These are phyloP conservation scores for Scaeva pyrastri DNA, from an alignment of 2,888 invertebrate genomes.

Conservation along the genomic window DNA sequence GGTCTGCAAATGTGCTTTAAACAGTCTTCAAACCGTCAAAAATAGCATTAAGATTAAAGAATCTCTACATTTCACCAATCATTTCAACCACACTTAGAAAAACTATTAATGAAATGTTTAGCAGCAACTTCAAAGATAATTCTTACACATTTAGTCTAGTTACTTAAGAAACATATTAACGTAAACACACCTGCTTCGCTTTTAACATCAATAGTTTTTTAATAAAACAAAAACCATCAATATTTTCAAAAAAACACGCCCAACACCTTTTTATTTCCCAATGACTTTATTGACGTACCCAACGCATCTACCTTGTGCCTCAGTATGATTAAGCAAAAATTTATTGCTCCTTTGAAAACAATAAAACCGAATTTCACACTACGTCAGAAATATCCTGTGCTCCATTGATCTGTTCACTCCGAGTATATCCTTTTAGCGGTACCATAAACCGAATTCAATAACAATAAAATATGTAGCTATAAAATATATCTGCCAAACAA, in stretches of 20 bases:
- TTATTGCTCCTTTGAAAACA: conserved; percentile 58
- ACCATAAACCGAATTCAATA: conserved; percentile 68
- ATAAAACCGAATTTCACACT: conserved; percentile 69
- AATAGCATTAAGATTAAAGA: too few relatives aligned
- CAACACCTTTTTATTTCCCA: background rate
- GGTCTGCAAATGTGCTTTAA: too few relatives aligned
- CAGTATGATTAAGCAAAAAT: conserved; percentile 57
- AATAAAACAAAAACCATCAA: background rate
- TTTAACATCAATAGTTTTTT: background rate
- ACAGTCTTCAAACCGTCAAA: too few relatives aligned
- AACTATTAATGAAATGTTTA: too few relatives aligned
- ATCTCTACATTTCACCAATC: too few relatives aligned
- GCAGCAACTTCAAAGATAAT: too few relatives aligned
- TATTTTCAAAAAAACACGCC: conserved; percentile 7
- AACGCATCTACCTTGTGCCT: too few relatives aligned
- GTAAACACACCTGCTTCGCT: background rate
- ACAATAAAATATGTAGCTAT: conserved; percentile 61
- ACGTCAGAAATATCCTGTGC: conserved; percentile 25
- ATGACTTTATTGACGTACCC: background rate
- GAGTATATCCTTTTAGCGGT: conserved; percentile 58
- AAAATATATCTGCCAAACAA: conserved; percentile 67
- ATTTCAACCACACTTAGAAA: too few relatives aligned
- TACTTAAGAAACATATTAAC: background rate
- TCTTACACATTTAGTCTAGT: too few relatives aligned
- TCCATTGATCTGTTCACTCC: conserved; percentile 14